These are phyloP conservation scores for Micromussa lordhowensis DNA, from an alignment of 92 coral and sea anemone species.

Conservation along the genomic window DNA sequence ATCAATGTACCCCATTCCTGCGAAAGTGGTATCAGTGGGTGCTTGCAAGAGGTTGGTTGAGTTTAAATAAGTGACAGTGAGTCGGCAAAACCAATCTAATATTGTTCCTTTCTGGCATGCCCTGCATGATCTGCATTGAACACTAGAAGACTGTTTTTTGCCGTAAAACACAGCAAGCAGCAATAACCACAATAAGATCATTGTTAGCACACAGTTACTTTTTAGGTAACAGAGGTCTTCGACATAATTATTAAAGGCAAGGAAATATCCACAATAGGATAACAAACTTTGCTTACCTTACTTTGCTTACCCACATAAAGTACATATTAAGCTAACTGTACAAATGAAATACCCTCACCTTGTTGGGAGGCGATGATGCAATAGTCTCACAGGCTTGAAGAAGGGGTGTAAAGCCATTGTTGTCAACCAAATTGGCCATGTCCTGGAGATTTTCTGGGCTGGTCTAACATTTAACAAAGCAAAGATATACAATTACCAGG, in stretches of 20 bases:
- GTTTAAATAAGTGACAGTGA: too few species aligned
- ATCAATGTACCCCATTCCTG: too few species aligned
- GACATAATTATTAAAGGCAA: background rate
- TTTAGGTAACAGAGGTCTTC: too few species aligned
- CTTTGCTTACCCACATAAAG: background rate
- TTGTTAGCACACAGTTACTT: too few species aligned
- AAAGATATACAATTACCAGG: background rate
- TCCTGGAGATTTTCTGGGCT: constrained; percentile 28
- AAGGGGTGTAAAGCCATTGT: constrained; percentile 82
- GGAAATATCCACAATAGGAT: background rate
- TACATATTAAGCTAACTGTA: background rate
- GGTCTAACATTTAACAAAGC: constrained; percentile 1
- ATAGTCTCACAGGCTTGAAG: constrained; percentile 81
- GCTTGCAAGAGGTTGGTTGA: too few species aligned
- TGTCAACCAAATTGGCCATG: constrained; percentile 69
- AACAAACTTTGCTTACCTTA: background rate
- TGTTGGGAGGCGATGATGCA: constrained; percentile 36
- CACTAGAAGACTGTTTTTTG: too few species aligned
- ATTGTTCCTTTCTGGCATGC: too few species aligned
- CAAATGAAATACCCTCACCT: background rate
- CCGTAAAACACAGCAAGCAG: too few species aligned
- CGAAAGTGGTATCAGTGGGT: too few species aligned
- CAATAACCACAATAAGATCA: too few species aligned
- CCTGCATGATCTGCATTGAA: too few species aligned
- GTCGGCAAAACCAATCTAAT: too few species aligned